Evolutionary conservation across 1,140 invertebrate species (phyloP), one percentile per base, ranked within the genome.

Genomic region (Trichogramma pretiosum): DNA sequence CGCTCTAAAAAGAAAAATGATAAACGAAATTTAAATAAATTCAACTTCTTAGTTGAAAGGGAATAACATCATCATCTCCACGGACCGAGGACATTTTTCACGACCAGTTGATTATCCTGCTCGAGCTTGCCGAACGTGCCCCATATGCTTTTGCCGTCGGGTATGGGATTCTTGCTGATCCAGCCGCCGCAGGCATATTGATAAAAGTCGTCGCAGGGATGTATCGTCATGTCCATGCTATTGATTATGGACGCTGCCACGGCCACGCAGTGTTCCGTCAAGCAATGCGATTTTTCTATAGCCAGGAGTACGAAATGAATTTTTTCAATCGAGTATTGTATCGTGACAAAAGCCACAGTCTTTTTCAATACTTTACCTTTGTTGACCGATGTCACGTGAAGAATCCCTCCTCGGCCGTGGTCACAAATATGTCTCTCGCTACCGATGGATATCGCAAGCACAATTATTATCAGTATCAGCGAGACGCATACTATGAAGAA

Each of bases 141-240:
- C 93, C 93, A 96, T 40, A 82, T 84, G n/a, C 85, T 85, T 63
- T 90, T 87, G n/a, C 83, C 87, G 65, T 87, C 85, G 0, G 93
- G 93, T 50, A 95, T 88, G 0, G 91, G 89, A 71, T 96, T 94
- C 37, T 83, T 82, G 57, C 83, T 82, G 19, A 93, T 82, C 93
- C 93, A 97, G 1, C 87, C 86, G 13, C 92, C 92, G 62, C 94
- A 98, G 0, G 93, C 80, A 68, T 88, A 98, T 44, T 87, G 76
- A 68, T 96, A 98, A 71, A 98, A 98, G 68, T 98, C 91, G 8
- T 91, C 77, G 65, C 95, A 98, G 0, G 94, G 93, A 65, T 95
- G 77, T 3, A 84, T 77, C 1, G 68, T 74, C 0, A 68, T 64
- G 63, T 98, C 88, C 68, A 97, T 85, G 1, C 87, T 84, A 48